phyloP scores from a whole-genome alignment of 2,797 vertebrate genomes.

The Dendrocincla tyrannina region DNA sequence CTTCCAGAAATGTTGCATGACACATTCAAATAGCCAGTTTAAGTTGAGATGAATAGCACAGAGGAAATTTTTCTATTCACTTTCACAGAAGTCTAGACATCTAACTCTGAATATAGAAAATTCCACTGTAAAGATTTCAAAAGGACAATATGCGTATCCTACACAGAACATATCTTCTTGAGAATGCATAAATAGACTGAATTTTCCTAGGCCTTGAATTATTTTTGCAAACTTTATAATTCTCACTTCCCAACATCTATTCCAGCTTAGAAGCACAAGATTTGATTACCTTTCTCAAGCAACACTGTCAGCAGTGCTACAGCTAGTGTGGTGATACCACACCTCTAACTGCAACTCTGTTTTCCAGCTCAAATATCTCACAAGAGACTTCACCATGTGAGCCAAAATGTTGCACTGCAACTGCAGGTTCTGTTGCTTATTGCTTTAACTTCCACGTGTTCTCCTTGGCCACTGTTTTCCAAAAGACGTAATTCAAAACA shows the following conservation, averaged over 20 bases:
- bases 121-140: neutral
- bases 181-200: neutral
- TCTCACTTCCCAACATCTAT: neutral
- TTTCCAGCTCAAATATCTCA: neutral
- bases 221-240: neutral
- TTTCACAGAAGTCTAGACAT: neutral
- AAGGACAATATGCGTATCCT: neutral
- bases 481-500: neutral
- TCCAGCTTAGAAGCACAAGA: neutral
- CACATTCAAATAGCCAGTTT: neutral
- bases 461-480: neutral
- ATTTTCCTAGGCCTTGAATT: neutral
- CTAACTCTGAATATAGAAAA: neutral
- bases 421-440: neutral
- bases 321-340: neutral
- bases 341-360: neutral
- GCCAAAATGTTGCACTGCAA: neutral
- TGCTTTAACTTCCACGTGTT: neutral
- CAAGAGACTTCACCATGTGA: fast-evolving
- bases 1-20: neutral
- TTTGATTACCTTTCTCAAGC: neutral
- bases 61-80: neutral
- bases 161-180: neutral
- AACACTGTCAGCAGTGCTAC: neutral
- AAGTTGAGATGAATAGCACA: neutral